Percentiles rank a stretch among this genome's conserved stretches.
Conservation (phyloP, 2,113 vertebrate species). For the Hyperopisus bebe region DNA sequence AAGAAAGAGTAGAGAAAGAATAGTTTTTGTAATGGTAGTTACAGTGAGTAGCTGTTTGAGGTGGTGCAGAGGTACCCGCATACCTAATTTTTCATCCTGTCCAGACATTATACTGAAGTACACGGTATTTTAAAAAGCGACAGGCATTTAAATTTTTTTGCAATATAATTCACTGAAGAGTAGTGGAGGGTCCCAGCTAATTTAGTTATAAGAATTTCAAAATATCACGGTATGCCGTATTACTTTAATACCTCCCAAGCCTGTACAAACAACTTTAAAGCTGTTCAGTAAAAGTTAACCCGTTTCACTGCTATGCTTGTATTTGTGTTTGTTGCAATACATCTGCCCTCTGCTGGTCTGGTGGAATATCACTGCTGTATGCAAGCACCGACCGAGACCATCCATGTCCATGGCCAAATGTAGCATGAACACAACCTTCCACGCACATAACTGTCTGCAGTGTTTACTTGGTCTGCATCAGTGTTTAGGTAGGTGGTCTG, state of each 20-base stretch:
- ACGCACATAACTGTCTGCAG: not conserved
- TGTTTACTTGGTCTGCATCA: too few species aligned
- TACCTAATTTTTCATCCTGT: too few species aligned
- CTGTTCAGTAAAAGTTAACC: not conserved
- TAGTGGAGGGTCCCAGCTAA: not conserved
- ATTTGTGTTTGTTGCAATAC: not conserved
- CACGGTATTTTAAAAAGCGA: not conserved
- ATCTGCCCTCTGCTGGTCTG: not conserved
- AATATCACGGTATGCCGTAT: not conserved
- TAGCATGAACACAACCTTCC: not conserved
- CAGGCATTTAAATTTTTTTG: not conserved
- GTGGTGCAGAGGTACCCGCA: too few species aligned
- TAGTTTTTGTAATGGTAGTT: not conserved
- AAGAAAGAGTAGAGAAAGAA: not conserved
- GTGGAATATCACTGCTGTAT: not conserved
- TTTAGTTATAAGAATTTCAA: not conserved
- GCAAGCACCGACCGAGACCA: not conserved
- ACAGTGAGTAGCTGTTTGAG: not conserved
- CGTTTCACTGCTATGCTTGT: too few species aligned
- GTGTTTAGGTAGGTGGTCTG: too few species aligned
- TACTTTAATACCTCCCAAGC: not conserved
- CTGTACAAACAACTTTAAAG: not conserved
- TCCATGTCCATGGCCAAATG: not conserved
- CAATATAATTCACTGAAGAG: not conserved
- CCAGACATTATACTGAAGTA: not conserved